phyloP scores from a whole-genome alignment of 1,140 invertebrate species.

The Pseudomyrmex flavicornis region DNA sequence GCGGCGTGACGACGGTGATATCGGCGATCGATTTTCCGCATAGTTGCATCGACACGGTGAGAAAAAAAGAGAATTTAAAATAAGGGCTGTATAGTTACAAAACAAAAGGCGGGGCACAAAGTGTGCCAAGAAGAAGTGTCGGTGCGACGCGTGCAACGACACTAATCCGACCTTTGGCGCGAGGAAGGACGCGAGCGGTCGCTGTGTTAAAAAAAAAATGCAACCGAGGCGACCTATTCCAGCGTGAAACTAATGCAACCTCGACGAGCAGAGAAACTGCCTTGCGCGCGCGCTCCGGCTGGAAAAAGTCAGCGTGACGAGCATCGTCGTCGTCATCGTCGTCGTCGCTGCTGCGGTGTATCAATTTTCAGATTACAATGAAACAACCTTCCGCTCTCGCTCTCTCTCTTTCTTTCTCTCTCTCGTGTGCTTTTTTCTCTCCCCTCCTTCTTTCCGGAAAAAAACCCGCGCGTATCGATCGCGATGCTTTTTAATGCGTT shows the following conservation, averaged over 20 bases:
- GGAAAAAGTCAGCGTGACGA: constrained; percentile 58
- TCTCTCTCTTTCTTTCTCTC: no score
- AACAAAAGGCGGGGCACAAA: constrained; percentile 62
- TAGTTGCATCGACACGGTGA: constrained; percentile 57
- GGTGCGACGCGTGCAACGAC: constrained; percentile 59
- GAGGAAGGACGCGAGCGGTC: constrained; percentile 56
- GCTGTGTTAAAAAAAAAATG: constrained; percentile 55
- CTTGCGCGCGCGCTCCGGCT: constrained; percentile 40
- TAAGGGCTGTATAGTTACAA: constrained; percentile 55
- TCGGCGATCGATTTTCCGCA: constrained; percentile 61
- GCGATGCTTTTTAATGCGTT: constrained; percentile 51
- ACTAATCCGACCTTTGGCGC: constrained; percentile 62
- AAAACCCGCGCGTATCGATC: constrained; percentile 43
- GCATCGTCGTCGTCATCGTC: background rate
- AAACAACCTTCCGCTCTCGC: constrained; percentile 45
- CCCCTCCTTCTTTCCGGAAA: constrained; percentile 33
- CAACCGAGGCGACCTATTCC: constrained; percentile 58
- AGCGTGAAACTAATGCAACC: constrained; percentile 61
- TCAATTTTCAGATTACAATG: constrained; percentile 62
- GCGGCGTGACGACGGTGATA: constrained; percentile 29
- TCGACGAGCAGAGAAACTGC: constrained; percentile 48
- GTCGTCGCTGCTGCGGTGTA: constrained; percentile 25
- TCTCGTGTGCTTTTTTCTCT: constrained; percentile 2
- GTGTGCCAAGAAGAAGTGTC: constrained; percentile 62
- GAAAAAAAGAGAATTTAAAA: constrained; percentile 60